Evolutionary conservation across 2,888 invertebrate species (phyloP), one percentile per base, ranked within the genome.

Genomic region (Pristionchus japonicus): DNA sequence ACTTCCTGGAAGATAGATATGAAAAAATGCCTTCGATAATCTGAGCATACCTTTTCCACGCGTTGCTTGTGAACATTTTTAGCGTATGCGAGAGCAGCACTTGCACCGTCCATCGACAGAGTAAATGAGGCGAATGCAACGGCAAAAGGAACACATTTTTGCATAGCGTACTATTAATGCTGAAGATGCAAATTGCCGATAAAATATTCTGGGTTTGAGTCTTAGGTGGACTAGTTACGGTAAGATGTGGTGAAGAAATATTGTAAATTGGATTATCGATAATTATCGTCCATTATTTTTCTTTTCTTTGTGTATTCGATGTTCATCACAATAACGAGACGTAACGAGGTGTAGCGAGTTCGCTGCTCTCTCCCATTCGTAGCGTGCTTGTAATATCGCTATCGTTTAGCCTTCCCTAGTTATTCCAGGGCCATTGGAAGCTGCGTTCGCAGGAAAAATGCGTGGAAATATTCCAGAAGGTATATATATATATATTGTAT

Each of bases 21-120:
- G n/a, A 31, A 15, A n/a, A n/a, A n/a, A n/a, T n/a, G n/a, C 15
- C 34, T 17, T 37, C n/a, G n/a, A n/a, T 20, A 6, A 57, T 70
- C 6, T 17, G 6, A 23, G 27, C 34, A 0, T 6, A 83, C 82
- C 82, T 52, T 83, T 52, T 83, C 82, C 4, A 83, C 34, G 15
- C 82, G 49, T 52, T 83, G 82, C 57, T 83, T 83, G 52, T 83
- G 82, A 27, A 83, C 82, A 43, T 52, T 83, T 52, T 52, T 83
- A 9, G 82, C 49, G 49, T 83, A 83, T 9, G 82, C 82, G 52
- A 49, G 27, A 7, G 82, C 82, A 34, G 37, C 57, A 4, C 15
- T 52, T 3, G 82, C 52, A 52, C 82, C 82, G 82, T 83, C 82
- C 82, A 83, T 83, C 52, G 49, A n/a, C n/a, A n/a, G n/a, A n/a